phyloP scores from a whole-genome alignment of 1,140 invertebrate genomes.

The Cephus cinctus region DNA sequence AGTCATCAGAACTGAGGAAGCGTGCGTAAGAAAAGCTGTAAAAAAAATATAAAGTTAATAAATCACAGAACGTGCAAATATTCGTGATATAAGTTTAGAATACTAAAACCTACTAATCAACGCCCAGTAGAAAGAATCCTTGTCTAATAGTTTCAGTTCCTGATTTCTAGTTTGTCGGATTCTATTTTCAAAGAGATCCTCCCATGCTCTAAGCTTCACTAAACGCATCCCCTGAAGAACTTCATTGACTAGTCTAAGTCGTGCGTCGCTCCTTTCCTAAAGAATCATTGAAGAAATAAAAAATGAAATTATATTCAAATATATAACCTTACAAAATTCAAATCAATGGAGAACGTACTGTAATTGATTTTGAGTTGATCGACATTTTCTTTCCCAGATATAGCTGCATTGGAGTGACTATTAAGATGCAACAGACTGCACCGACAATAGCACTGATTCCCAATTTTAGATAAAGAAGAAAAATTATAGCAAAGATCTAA shows the following conservation, averaged over 20 bases:
- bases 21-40: slow-evolving; percentile 73
- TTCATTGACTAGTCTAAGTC: slow-evolving; percentile 75
- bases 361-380: slow-evolving; percentile 65
- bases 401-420: slow-evolving; percentile 73
- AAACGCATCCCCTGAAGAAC: slow-evolving; percentile 78
- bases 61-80: too few relatives aligned
- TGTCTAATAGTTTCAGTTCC: slow-evolving; percentile 72
- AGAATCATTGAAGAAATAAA: slow-evolving; percentile 17
- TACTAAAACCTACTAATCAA: slow-evolving; percentile 66
- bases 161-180: slow-evolving; percentile 66
- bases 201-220: slow-evolving; percentile 83
- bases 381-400: slow-evolving; percentile 72
- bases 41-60: slow-evolving; percentile 35
- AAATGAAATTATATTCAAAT: not conserved
- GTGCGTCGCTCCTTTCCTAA: slow-evolving; percentile 70
- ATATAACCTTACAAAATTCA: slow-evolving; percentile 13
- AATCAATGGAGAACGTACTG: slow-evolving; percentile 54
- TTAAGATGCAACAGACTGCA: slow-evolving; percentile 65
- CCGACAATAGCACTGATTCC: slow-evolving; percentile 78
- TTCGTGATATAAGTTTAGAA: slow-evolving; percentile 3
- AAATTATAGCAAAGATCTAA: slow-evolving; percentile 72
- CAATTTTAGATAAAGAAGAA: slow-evolving; percentile 73
- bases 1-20: slow-evolving; percentile 70
- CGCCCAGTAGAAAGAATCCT: slow-evolving; percentile 73
- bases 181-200: slow-evolving; percentile 68